These are phyloP conservation scores for Heterocephalus glaber DNA, from an alignment of 2,113 vertebrate species.

Conservation along the genomic window DNA sequence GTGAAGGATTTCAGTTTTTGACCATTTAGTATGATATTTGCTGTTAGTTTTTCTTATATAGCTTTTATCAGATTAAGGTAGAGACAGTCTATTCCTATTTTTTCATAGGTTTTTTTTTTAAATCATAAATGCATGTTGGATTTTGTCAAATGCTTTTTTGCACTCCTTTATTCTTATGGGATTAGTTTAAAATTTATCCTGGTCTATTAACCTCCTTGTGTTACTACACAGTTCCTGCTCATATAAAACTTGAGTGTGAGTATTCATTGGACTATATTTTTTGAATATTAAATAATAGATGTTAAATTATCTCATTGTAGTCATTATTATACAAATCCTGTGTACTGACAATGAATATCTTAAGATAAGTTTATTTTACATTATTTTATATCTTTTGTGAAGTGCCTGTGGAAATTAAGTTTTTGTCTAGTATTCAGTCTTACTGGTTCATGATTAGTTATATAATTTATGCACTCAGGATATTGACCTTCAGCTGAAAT, in stretches of 20 bases:
- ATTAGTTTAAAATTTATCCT: not conserved
- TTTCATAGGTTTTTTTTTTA: too few species aligned
- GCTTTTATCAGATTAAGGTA: too few species aligned
- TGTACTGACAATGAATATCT: not conserved
- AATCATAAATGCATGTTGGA: too few species aligned
- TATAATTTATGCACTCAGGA: not conserved
- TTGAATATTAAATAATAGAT: not conserved
- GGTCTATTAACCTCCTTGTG: not conserved
- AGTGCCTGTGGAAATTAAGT: not conserved
- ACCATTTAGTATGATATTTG: too few species aligned
- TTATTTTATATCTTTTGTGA: conserved; percentile 8
- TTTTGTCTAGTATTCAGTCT: not conserved
- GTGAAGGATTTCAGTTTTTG: too few species aligned
- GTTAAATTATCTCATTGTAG: not conserved
- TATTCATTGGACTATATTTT: not conserved
- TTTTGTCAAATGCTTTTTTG: too few species aligned
- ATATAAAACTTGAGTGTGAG: not conserved
- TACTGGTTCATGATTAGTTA: not conserved
- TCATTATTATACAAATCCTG: not conserved
- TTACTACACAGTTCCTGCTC: not conserved
- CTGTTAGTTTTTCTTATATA: too few species aligned
- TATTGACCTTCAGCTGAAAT: not conserved
- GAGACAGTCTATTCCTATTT: too few species aligned
- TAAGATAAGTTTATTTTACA: not conserved
- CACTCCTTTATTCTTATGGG: not conserved